Evolutionary conservation across 2,113 vertebrate species (phyloP).

Genomic region (Phalacrocorax pelagicus): DNA sequence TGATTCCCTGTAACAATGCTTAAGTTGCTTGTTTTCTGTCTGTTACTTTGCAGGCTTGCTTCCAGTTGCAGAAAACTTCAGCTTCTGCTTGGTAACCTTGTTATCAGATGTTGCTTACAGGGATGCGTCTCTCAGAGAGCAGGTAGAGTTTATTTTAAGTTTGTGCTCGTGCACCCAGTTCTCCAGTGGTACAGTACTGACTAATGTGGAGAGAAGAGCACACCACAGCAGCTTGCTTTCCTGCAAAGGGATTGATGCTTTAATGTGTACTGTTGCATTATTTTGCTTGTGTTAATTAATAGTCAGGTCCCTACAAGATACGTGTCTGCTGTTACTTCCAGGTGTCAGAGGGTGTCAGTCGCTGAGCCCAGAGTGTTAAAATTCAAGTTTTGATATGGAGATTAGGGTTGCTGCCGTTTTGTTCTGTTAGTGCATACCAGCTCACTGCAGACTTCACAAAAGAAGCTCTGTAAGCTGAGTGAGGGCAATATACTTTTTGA

Average conservation of each 20-base stretch:
- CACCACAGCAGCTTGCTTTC: neutral
- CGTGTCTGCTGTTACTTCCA: neutral
- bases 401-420: neutral
- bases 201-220: neutral
- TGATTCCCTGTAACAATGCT: neutral
- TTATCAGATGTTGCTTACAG: conserved; percentile 90
- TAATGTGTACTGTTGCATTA: neutral
- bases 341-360: neutral
- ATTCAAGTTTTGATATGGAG: neutral
- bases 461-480: neutral
- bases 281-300: neutral
- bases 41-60: conserved; percentile 78
- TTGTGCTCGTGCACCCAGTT: neutral
- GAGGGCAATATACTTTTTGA: neutral
- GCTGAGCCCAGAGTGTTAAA: neutral
- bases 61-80: conserved; percentile 94
- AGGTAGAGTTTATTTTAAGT: conserved; percentile 74
- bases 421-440: neutral
- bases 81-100: conserved; percentile 90
- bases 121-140: conserved; percentile 82
- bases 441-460: neutral
- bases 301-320: neutral
- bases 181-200: neutral
- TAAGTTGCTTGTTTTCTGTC: neutral
- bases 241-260: neutral